Conservation (phyloP, 2,797 vertebrate genomes). For the Caiman crocodilus region DNA sequence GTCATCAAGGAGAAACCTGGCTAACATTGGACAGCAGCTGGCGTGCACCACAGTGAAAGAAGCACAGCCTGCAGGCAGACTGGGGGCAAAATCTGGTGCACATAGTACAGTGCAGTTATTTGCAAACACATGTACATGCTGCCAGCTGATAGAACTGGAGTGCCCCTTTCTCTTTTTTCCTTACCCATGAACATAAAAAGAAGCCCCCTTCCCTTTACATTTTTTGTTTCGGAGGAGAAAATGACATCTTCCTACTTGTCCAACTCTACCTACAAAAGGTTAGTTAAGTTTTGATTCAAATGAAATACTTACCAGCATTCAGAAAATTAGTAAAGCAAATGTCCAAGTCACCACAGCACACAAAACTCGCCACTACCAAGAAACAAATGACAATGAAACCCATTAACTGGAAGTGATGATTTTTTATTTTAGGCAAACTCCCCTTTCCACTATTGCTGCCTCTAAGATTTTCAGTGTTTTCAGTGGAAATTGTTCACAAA, state of each 20-base stretch:
- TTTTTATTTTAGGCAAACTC: conserved; percentile 59
- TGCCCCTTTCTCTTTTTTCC: too few species aligned
- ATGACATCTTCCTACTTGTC: neutral
- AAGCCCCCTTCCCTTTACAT: neutral
- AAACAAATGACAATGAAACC: conserved; percentile 49
- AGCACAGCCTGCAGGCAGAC: too few species aligned
- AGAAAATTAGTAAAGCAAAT: neutral
- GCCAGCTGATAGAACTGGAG: too few species aligned
- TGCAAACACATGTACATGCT: too few species aligned
- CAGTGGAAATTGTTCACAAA: conserved; percentile 66
- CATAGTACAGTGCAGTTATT: too few species aligned
- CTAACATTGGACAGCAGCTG: too few species aligned
- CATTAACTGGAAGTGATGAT: neutral
- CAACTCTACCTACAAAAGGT: neutral
- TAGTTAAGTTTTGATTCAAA: neutral
- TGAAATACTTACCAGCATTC: neutral
- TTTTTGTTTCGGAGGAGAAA: neutral
- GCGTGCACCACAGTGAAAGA: too few species aligned
- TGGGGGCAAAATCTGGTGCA: too few species aligned
- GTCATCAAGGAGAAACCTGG: too few species aligned
- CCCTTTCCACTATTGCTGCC: conserved; percentile 57
- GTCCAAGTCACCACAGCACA: neutral
- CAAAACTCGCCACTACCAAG: neutral
- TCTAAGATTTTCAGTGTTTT: conserved; percentile 57
- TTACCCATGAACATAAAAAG: neutral